phyloP scores from a whole-genome alignment of 2,888 invertebrate species.

The Pherbina coryleti region DNA sequence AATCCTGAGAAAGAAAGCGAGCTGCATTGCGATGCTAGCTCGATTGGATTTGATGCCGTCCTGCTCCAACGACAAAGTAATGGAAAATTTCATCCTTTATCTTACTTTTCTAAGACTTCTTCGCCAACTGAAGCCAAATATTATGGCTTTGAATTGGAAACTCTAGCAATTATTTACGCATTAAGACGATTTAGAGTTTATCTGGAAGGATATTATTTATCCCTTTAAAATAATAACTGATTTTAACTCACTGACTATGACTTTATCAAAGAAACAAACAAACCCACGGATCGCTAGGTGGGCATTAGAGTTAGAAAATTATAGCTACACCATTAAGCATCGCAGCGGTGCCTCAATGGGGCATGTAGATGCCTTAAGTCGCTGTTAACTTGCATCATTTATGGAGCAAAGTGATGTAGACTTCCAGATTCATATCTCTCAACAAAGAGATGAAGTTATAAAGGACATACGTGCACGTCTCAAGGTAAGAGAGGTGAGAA shows the following conservation, averaged over 20 bases:
- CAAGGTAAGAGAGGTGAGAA: background rate
- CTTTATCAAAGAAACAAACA: conserved; percentile 25
- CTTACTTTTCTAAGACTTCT: conserved; percentile 55
- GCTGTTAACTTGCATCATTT: conserved; percentile 20
- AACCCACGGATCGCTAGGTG: conserved; percentile 37
- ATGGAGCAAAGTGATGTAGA: conserved; percentile 39
- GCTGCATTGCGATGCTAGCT: conserved; percentile 59
- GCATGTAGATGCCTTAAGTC: conserved; percentile 43
- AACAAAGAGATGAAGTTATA: conserved; percentile 31
- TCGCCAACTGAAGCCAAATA: conserved; percentile 50
- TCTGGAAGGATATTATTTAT: conserved; percentile 36
- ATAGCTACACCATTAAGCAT: conserved; percentile 18
- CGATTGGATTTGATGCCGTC: conserved; percentile 55
- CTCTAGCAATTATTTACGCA: conserved; percentile 54
- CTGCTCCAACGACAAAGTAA: conserved; percentile 54
- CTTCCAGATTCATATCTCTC: conserved; percentile 35
- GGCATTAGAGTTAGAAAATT: too few species aligned
- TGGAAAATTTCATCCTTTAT: conserved; percentile 55
- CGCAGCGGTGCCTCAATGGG: conserved; percentile 27
- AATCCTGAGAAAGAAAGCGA: conserved; percentile 53
- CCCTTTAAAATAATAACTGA: conserved; percentile 56
- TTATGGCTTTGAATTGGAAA: conserved; percentile 59
- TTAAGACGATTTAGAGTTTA: conserved; percentile 47
- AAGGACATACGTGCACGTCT: conserved; percentile 31
- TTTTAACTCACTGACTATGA: conserved; percentile 50